These are phyloP conservation scores for Thripadectes ignobilis DNA, from an alignment of 2,797 vertebrate genomes.

Conservation along the genomic window DNA sequence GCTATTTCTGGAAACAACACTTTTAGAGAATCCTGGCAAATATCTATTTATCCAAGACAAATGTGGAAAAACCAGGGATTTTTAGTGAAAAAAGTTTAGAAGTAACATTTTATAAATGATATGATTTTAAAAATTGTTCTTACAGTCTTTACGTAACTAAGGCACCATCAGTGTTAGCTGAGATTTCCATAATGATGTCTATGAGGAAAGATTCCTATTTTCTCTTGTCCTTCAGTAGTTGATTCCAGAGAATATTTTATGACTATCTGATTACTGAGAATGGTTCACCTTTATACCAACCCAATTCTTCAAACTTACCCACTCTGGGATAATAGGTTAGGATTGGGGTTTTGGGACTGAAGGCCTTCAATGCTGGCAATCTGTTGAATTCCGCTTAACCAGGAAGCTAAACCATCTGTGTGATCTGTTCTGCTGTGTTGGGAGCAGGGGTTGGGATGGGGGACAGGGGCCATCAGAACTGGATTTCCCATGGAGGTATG, in stretches of 20 bases:
- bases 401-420: no score
- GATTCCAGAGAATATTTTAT: background rate
- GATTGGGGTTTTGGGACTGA: background rate
- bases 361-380: background rate
- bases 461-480: background rate
- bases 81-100: background rate
- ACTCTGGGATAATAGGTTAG: background rate
- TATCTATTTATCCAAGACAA: background rate
- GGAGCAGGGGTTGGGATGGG: rapidly evolving
- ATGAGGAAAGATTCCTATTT: background rate
- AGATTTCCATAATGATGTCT: background rate
- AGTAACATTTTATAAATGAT: background rate
- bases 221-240: background rate
- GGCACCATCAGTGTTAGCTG: background rate
- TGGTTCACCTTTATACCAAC: background rate
- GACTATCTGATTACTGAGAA: background rate
- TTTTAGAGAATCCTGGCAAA: background rate
- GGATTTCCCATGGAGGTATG: rapidly evolving
- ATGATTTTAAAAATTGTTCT: background rate
- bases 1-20: background rate
- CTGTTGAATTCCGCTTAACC: background rate
- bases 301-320: background rate
- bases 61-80: background rate
- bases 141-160: background rate
- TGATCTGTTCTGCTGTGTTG: no score